phyloP scores from a whole-genome alignment of 2,888 invertebrate species.

The Hirtodrosophila histrioides region DNA sequence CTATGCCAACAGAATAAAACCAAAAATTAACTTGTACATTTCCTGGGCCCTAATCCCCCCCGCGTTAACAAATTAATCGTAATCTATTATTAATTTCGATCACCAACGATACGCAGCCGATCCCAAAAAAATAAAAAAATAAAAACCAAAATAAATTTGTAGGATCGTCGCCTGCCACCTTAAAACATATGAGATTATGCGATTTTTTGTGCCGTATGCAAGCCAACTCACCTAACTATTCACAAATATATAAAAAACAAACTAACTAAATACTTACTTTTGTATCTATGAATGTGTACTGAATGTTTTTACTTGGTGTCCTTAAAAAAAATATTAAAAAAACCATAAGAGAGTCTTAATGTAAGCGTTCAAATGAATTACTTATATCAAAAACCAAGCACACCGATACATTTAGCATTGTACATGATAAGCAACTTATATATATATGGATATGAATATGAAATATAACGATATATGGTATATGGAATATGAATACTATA shows the following conservation, averaged over 20 bases:
- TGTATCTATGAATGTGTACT: slow-evolving; percentile 63
- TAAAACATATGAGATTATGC: slow-evolving; percentile 19
- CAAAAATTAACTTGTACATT: slow-evolving; percentile 44
- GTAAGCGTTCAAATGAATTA: slow-evolving; percentile 48
- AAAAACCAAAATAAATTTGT: not conserved
- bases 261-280: slow-evolving; percentile 18
- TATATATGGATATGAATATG: slow-evolving; percentile 5
- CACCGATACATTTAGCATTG: slow-evolving; percentile 76
- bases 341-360: slow-evolving; percentile 46
- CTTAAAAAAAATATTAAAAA: slow-evolving; percentile 27
- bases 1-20: slow-evolving; percentile 8
- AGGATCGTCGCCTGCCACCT: slow-evolving; percentile 20
- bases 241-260: not conserved
- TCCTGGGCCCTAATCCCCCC: slow-evolving; percentile 32
- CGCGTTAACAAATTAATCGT: slow-evolving; percentile 5
- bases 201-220: slow-evolving; percentile 11
- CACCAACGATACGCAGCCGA: slow-evolving; percentile 38
- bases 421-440: slow-evolving; percentile 43
- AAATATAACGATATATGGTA: slow-evolving; percentile 18
- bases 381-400: slow-evolving; percentile 76
- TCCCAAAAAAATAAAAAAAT: slow-evolving; percentile 2
- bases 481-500: slow-evolving; percentile 24
- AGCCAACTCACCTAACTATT: slow-evolving; percentile 13
- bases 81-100: slow-evolving; percentile 36
- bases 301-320: slow-evolving; percentile 74